Base-by-base conservation (phyloP, 1,140 invertebrate species). In the Drosophila kanapiae region DNA sequence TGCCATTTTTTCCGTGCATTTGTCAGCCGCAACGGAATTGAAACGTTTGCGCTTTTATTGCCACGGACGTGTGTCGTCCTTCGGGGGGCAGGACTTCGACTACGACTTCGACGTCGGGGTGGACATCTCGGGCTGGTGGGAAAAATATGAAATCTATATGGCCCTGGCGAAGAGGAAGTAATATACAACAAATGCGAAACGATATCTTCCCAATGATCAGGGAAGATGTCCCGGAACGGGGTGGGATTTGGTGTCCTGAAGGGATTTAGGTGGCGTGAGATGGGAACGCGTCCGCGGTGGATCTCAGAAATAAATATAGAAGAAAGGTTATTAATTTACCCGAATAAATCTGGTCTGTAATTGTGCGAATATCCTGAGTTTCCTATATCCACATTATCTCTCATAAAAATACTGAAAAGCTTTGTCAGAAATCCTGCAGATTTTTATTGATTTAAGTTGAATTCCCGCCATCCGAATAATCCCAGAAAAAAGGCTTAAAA, bases 11-110 rank as follows among this genome's bases (percentile, higher is more conserved):
- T 87, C 51, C 45, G 74, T 91, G 87, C 83, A 91, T 91, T 91
- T 91, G 87, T 91, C 87, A 91, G 88, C 90, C 91, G 91, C 84
- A 92, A 80, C 90, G 90, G 91, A 92, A 90, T 90, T 90, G 85
- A 90, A 88, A 84, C 85, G 85, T 90, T 90, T 90, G 85, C 85
- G 64, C 81, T 85, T 90, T 90, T 90, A 90, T 90, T 85, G 81
- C 75, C 54, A 43, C 54, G 85, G 57, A 90, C 85, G 85, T 90
- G 81, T 85, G 85, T 79, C 84, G 42, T 70, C 49, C 18, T 56
- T 23, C 16, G 18, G 54, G 61, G 62, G 33, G 62, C 54, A 45
- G 67, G 29, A 54, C 14, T 40, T 45, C 38, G 33, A 8, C 31
- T 29, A 14, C 3, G 13, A 27, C 51, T 54, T 23, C 3, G 13